Base-by-base conservation (phyloP, 2,113 vertebrate genomes). In the Phaethon lepturus region DNA sequence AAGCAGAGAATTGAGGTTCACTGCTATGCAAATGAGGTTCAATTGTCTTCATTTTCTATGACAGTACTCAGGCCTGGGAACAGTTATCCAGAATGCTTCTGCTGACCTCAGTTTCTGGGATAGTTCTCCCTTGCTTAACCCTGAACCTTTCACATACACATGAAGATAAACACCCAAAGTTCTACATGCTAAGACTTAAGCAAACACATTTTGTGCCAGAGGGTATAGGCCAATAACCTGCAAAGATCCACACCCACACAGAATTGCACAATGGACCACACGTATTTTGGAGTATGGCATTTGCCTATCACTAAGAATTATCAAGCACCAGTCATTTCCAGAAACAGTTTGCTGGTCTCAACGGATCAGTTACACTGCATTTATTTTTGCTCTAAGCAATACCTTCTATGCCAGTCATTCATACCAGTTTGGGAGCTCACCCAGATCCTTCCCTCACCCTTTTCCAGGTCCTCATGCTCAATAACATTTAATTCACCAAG, bases 211-310 rank as follows among this genome's bases (percentile, higher is more conserved):
- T 86, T 85, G 63, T 96, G 94, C 94, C 93, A 96, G 81, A 95
- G 62, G 67, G 94, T 93, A 94, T 35, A 91, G 95, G 93, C 89
- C 93, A 97, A 95, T 96, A 97, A 97, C 97, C 96, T 95, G 97
- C 89, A 93, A 90, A 91, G 87, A 82, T 96, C 96, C 91, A 93
- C 94, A 94, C 93, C 89, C 93, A 95, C 95, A 90, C 62, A 95
- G 91, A 79, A 89, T 95, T 97, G 88, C 95, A 91, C 87, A 97
- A 95, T 66, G 72, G 96, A 96, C 95, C 92, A 97, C 94, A 96
- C 94, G 6, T 96, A 95, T 94, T 96, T 94, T 85, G 67, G 84
- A 89, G 81, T 71, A 87, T 67, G 84, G 50, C 93, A 93, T 93
- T 95, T 97, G 93, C 95, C 91, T 97, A 96, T 97, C 94, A 0